Evolutionary conservation across 2,113 vertebrate species (phyloP).

Genomic region (Quiscalus mexicanus): DNA sequence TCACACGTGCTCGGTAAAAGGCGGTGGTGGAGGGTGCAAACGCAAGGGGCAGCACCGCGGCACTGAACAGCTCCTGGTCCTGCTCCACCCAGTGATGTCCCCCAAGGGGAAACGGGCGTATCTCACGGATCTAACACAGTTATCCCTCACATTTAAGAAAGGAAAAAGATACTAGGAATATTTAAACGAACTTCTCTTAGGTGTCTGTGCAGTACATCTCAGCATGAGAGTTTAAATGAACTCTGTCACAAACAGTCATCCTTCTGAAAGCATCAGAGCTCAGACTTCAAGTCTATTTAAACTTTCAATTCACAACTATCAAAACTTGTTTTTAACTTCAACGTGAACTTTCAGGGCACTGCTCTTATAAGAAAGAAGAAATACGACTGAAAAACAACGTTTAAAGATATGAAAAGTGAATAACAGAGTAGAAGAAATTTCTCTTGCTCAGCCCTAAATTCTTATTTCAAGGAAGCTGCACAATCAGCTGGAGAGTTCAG

Average conservation of each 20-base stretch:
- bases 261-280: background rate
- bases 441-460: background rate
- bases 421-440: background rate
- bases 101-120: accelerated
- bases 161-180: background rate
- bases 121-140: accelerated
- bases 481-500: background rate
- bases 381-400: background rate
- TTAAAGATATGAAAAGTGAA: background rate
- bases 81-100: background rate
- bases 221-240: background rate
- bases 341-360: background rate
- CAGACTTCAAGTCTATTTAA: background rate
- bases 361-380: background rate
- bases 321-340: background rate
- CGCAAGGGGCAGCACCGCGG: background rate
- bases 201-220: background rate
- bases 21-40: background rate
- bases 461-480: background rate
- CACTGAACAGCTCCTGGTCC: background rate
- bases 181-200: background rate
- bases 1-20: background rate
- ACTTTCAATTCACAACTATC: background rate
- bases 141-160: background rate
- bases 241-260: background rate